Conservation (phyloP, 1,140 invertebrate genomes). For the Dendroctonus ponderosae region DNA sequence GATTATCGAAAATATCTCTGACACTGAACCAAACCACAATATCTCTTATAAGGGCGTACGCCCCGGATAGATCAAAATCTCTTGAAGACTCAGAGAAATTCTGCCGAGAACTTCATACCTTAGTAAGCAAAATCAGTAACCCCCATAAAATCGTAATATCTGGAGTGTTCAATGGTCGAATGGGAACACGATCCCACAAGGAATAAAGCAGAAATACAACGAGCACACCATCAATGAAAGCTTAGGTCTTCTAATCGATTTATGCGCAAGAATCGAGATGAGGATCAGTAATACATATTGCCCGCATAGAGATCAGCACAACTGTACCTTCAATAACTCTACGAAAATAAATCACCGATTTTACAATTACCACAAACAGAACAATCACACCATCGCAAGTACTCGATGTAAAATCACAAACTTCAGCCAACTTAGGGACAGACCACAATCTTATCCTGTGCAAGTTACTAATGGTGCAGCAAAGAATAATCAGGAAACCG, state of each 20-base stretch:
- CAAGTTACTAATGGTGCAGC: background rate
- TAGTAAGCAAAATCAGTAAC: slow-evolving; percentile 10
- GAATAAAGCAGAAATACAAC: slow-evolving; percentile 15
- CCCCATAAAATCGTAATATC: slow-evolving; percentile 19
- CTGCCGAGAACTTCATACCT: slow-evolving; percentile 11
- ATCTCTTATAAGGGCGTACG: slow-evolving; percentile 23
- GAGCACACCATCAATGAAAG: slow-evolving; percentile 14
- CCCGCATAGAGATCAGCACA: slow-evolving; percentile 19
- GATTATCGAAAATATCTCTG: slow-evolving; percentile 14
- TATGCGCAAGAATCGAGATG: slow-evolving; percentile 22
- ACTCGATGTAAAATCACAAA: slow-evolving; percentile 7
- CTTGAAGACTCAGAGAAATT: slow-evolving; percentile 21
- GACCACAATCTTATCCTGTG: slow-evolving; percentile 5
- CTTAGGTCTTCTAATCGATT: slow-evolving; percentile 9
- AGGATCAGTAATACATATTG: slow-evolving; percentile 27
- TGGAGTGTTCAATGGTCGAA: slow-evolving; percentile 22
- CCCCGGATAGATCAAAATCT: slow-evolving; percentile 25
- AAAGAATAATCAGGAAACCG: background rate
- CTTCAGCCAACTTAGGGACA: slow-evolving; percentile 10
- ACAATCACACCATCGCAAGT: slow-evolving; percentile 5
- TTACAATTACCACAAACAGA: slow-evolving; percentile 10
- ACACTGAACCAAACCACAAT: background rate
- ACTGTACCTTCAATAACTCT: slow-evolving; percentile 5
- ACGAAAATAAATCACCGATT: slow-evolving; percentile 10
- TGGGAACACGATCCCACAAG: slow-evolving; percentile 17